Evolutionary conservation across 2,797 vertebrate genomes (phyloP).

Genomic region (Lithobates sylvaticus): DNA sequence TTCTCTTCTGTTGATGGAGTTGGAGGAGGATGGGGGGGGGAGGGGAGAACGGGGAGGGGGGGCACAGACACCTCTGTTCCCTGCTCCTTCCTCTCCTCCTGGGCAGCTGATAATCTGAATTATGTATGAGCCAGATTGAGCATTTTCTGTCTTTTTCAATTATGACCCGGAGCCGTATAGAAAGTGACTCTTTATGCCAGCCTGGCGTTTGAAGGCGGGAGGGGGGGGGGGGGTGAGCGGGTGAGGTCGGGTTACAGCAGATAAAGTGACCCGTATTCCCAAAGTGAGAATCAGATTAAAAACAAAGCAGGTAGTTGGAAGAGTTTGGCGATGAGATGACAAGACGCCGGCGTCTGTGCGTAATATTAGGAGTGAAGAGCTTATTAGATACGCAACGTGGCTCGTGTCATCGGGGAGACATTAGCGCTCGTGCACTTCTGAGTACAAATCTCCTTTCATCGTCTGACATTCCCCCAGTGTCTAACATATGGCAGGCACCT

Average conservation of each 20-base stretch:
- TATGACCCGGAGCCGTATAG: constrained; percentile 70
- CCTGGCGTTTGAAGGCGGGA: constrained; percentile 64
- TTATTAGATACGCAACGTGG: not conserved
- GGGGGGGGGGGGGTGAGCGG: constrained; percentile 7
- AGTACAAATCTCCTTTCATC: constrained; percentile 63
- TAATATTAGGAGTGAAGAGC: constrained; percentile 4
- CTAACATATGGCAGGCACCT: constrained; percentile 57
- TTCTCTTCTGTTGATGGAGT: constrained; percentile 70
- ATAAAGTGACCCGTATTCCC: constrained; percentile 67
- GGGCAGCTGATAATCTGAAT: constrained; percentile 76
- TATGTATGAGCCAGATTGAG: constrained; percentile 76
- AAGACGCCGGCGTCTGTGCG: not conserved
- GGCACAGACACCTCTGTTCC: constrained; percentile 70
- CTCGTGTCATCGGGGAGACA: constrained; percentile 9
- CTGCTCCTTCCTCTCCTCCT: constrained; percentile 67
- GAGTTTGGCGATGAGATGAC: not conserved
- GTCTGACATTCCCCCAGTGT: constrained; percentile 71
- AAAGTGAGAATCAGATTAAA: constrained; percentile 67
- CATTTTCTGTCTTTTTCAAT: constrained; percentile 75
- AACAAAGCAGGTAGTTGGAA: constrained; percentile 68
- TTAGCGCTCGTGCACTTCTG: constrained; percentile 1
- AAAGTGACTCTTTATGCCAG: constrained; percentile 65
- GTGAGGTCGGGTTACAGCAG: constrained; percentile 65
- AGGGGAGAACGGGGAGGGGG: constrained; percentile 53
- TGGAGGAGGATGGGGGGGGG: constrained; percentile 55